Evolutionary conservation across 2,113 vertebrate genomes (phyloP).

Genomic region (Scomber japonicus): DNA sequence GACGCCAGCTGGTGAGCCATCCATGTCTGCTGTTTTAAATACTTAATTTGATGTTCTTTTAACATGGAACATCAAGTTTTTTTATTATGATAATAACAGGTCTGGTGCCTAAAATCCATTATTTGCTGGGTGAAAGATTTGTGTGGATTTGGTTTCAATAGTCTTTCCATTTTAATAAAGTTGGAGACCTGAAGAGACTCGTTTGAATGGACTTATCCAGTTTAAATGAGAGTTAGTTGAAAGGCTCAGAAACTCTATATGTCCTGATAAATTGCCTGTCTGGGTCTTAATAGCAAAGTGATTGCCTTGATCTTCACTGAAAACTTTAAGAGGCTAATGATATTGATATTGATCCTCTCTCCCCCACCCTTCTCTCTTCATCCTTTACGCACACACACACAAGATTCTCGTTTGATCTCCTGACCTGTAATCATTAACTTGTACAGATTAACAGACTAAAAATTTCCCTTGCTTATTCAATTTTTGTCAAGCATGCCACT

Average conservation of each 20-base stretch:
- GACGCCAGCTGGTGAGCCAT: constrained; percentile 9
- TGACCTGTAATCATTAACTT: constrained; percentile 65
- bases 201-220: constrained; percentile 41
- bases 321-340: constrained; percentile 66
- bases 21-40: constrained; percentile 6
- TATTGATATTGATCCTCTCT: constrained; percentile 56
- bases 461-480: constrained; percentile 29
- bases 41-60: background rate
- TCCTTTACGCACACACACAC: constrained; percentile 10
- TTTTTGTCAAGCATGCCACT: constrained; percentile 24
- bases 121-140: constrained; percentile 9
- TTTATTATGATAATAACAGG: background rate
- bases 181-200: constrained; percentile 7
- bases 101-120: constrained; percentile 10
- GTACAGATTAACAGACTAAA: constrained; percentile 63
- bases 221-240: constrained; percentile 57
- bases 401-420: constrained; percentile 35
- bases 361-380: constrained; percentile 10
- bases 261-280: constrained; percentile 57
- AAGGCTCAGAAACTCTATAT: constrained; percentile 55
- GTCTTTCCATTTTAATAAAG: constrained; percentile 45
- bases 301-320: constrained; percentile 57
- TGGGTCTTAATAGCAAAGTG: constrained; percentile 35
- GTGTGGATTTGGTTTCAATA: constrained; percentile 43
- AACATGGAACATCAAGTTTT: background rate